phyloP scores from a whole-genome alignment of 2,888 invertebrate species.

The Arrhopalites spinosus region DNA sequence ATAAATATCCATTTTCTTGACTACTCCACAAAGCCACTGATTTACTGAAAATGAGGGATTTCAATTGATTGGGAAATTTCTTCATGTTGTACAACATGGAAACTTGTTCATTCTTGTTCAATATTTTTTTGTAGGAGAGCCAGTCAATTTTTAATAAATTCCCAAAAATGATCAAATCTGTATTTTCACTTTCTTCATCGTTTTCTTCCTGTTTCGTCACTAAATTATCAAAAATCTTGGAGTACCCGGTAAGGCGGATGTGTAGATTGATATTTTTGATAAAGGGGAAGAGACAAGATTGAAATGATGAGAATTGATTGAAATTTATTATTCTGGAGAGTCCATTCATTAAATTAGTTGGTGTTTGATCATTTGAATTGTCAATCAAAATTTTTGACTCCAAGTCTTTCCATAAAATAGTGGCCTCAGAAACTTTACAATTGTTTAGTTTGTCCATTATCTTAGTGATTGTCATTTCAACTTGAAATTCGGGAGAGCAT shows the following conservation, averaged over 20 bases:
- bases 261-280: neutral
- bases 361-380: neutral
- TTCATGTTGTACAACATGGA: neutral
- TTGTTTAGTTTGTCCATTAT: too few relatives aligned
- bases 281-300: neutral
- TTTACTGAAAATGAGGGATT: neutral
- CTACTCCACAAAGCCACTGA: neutral
- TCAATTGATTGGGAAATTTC: neutral
- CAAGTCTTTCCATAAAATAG: neutral
- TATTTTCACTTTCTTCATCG: neutral
- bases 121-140: neutral
- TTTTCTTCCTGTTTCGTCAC: neutral
- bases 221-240: neutral
- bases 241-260: neutral
- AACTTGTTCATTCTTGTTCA: neutral
- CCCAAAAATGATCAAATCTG: neutral
- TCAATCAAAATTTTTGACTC: neutral
- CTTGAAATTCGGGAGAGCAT: too few relatives aligned
- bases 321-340: neutral
- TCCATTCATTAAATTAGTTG: neutral
- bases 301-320: neutral
- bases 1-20: neutral
- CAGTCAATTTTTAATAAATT: neutral
- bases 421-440: too few relatives aligned
- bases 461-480: too few relatives aligned